Evolutionary conservation across 1,140 invertebrate genomes (phyloP).

Genomic region (Grapholita molesta): DNA sequence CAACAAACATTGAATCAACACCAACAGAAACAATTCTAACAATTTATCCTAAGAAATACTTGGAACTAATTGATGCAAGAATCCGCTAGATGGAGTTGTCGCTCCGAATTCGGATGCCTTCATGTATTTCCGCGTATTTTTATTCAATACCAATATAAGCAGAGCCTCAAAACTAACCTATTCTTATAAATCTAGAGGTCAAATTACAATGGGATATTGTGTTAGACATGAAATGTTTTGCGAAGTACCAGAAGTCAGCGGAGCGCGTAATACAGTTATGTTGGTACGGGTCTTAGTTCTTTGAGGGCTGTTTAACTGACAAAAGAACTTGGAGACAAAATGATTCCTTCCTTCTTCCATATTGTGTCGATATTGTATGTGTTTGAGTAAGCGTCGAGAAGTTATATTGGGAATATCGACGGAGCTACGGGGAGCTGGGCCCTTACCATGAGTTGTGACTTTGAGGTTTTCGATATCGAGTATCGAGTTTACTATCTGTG

Average conservation of each 20-base stretch:
- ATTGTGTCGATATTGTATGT: background rate
- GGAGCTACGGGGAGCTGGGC: too few relatives aligned
- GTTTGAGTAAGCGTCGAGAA: background rate
- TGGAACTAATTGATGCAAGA: slow-evolving; percentile 1
- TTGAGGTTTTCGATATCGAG: too few relatives aligned
- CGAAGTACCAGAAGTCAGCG: background rate
- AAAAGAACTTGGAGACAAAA: background rate
- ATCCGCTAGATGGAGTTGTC: background rate
- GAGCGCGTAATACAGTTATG: background rate
- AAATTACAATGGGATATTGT: background rate
- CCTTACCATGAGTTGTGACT: too few relatives aligned
- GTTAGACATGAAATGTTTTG: background rate
- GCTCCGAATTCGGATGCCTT: background rate
- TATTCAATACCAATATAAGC: background rate
- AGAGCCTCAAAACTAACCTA: background rate
- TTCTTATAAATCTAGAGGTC: background rate
- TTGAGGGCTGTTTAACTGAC: background rate
- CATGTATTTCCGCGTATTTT: background rate
- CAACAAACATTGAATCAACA: background rate
- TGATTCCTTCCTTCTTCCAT: background rate
- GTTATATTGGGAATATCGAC: background rate
- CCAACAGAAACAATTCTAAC: background rate
- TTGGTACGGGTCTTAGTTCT: background rate
- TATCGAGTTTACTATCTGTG: too few relatives aligned
- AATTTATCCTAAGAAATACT: background rate